Evolutionary conservation across 1,140 invertebrate genomes (phyloP).

Genomic region (Papilio xuthus): DNA sequence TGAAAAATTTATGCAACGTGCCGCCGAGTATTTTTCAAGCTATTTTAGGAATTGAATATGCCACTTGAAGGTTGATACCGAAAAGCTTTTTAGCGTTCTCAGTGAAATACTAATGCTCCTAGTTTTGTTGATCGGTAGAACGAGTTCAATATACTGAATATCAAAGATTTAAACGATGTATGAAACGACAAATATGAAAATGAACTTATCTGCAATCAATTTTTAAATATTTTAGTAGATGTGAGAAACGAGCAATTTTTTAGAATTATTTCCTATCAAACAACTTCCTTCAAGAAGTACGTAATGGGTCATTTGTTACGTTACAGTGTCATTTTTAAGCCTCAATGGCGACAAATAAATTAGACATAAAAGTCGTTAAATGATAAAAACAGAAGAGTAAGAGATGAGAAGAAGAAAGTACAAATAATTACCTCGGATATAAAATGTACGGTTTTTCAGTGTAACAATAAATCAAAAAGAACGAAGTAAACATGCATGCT

Average conservation of each 20-base stretch:
- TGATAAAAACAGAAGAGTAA: no score
- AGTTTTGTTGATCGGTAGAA: background rate
- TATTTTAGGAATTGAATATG: conserved; percentile 59
- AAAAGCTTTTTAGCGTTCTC: conserved; percentile 27
- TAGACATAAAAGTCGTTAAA: no score
- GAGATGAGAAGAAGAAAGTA: no score
- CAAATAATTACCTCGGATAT: background rate
- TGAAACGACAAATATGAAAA: background rate
- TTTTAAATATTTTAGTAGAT: no score
- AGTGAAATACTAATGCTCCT: conserved; percentile 6
- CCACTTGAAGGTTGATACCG: conserved; percentile 47
- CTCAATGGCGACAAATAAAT: no score
- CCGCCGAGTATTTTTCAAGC: conserved; percentile 50
- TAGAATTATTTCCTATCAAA: no score
- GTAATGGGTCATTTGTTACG: no score
- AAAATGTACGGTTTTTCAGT: no score
- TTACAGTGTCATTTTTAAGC: no score
- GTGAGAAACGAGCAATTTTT: no score
- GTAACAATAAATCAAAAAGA: background rate
- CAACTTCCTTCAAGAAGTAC: no score
- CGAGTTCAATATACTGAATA: background rate
- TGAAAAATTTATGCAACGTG: conserved; percentile 56
- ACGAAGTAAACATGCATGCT: background rate
- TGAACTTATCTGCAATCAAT: no score
- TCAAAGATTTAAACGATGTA: background rate